Percentiles rank a stretch among this genome's conserved stretches.
Evolutionary conservation across 2,113 vertebrate species (phyloP).

Genomic region (Ammodramus savannarum): DNA sequence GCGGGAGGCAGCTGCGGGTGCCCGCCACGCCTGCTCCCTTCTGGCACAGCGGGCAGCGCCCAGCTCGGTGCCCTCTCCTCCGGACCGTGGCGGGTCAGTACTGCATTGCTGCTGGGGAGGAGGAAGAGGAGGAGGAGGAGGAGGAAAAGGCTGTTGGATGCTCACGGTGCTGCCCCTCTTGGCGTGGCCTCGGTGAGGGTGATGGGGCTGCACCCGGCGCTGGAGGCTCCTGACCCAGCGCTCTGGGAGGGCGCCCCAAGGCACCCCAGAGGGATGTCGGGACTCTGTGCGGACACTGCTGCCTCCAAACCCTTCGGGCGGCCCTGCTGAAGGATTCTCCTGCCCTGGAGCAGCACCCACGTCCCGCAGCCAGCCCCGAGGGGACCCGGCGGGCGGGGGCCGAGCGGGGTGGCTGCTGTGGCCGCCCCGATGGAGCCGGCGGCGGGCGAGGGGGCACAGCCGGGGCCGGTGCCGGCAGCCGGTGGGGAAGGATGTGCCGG

Average conservation of each 20-base stretch:
- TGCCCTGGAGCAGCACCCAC: not conserved
- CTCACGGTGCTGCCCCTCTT: not conserved
- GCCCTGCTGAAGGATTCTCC: not conserved
- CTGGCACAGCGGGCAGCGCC: not conserved
- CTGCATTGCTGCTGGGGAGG: not conserved
- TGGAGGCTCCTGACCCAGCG: not conserved
- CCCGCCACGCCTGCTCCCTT: not conserved
- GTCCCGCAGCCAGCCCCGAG: fast-evolving
- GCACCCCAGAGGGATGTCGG: fast-evolving
- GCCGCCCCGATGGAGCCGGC: not conserved
- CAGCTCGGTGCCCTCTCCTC: not conserved
- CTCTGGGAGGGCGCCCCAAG: not conserved
- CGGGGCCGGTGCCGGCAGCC: fast-evolving
- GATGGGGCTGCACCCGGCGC: not conserved
- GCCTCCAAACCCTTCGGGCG: not conserved
- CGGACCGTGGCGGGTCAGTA: not conserved
- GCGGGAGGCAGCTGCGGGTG: not conserved
- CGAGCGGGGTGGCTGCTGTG: not conserved
- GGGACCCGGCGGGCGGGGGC: not conserved
- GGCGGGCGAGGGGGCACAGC: not conserved
- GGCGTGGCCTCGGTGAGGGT: not conserved
- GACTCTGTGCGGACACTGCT: fast-evolving
- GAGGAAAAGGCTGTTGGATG: not conserved
- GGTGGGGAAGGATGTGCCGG: not conserved
- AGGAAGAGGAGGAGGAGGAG: not conserved